Evolutionary conservation across 2,888 invertebrate genomes (phyloP), one percentile per base, ranked within the genome.

Genomic region (Orthosia cruda): DNA sequence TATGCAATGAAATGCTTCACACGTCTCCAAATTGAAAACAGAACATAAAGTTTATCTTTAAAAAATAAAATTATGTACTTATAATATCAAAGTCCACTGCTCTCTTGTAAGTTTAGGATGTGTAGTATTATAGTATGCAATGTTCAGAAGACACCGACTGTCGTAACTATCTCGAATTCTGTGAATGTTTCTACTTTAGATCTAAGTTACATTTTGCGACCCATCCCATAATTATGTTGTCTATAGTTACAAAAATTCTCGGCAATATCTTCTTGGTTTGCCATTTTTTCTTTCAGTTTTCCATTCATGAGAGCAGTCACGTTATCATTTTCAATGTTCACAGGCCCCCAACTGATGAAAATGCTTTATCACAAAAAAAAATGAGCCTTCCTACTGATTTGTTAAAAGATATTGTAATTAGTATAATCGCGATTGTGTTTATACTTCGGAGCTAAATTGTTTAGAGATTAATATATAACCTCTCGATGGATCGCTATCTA

Each of bases 371-470:
- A 2, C 16, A 23, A 75, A 61, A 0, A n/a, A 40, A 16, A n/a
- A 52, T 26, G 15, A 64, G 11, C 5, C 4, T 54, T 49, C 52
- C 7, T 13, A 74, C n/a, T 49, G 32, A 54, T 61, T 15, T 3
- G 2, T 52, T n/a, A n/a, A 20, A 58, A 54, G 50, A 66, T 66
- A 66, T 58, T 20, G 49, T 74, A 58, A 49, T 76, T 76, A 58
- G 18, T 52, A 12, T 52, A 52, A 63, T 76, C 45, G 13, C 4
- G 62, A 70, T 52, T 52, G 7, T 72, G 11, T 58, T 20, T 11
- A 68, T 57, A 78, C 26, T 45, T 73, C 23, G 3, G 50, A 73
- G 26, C 16, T 52, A 20, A 63, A 58, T 79, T 55, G 32, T 47
- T 74, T 64, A 26, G 15, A 54, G 15, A 58, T 52, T 66, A 52